Evolutionary conservation across 2,797 vertebrate species (phyloP), one percentile per base, ranked within the genome.

Genomic region (Anisognathus igniventris): DNA sequence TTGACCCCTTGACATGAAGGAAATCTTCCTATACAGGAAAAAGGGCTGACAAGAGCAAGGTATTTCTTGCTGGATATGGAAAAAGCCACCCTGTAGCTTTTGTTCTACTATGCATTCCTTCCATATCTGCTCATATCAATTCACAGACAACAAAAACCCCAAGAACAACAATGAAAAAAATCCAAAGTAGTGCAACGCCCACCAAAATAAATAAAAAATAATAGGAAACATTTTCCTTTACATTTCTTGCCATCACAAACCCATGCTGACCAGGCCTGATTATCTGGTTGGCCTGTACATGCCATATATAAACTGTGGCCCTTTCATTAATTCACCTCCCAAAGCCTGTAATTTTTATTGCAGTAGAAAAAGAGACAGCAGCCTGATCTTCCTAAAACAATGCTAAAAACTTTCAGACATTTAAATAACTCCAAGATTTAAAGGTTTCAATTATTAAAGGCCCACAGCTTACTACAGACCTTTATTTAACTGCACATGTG

Each of bases 161-260:
- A 61, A 68, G 35, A 57, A 35, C 7, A 54, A 47, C 20, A 45
- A 53, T 0, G 1, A 57, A 23, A 72, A 53, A 53, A 7, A 11
- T 16, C 14, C 14, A 13, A 61, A 78, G 6, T 45, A 35, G 24
- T 9, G 20, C 45, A 14, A 3, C 1, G 1, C 4, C 6, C 19
- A 27, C 10, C 20, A 37, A 62, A 78, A 54, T 2, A 65, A 37
- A 47, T 10, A 31, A 20, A 40, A 62, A 31, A 31, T 1, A 54
- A 53, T 1, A 67, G 17, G 16, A 19, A 8, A 65, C 6, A 21
- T 40, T 71, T 75, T 57, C n/a, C 27, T 91, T 86, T 56, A 48
- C n/a, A 87, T 30, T 18, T 75, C 28, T 33, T 79, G 23, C 9
- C 7, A 64, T 47, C 44, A 64, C 39, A 64, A 76, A 37, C 6